phyloP scores from a whole-genome alignment of 1,140 invertebrate genomes.

The Zaprionus camerounensis region DNA sequence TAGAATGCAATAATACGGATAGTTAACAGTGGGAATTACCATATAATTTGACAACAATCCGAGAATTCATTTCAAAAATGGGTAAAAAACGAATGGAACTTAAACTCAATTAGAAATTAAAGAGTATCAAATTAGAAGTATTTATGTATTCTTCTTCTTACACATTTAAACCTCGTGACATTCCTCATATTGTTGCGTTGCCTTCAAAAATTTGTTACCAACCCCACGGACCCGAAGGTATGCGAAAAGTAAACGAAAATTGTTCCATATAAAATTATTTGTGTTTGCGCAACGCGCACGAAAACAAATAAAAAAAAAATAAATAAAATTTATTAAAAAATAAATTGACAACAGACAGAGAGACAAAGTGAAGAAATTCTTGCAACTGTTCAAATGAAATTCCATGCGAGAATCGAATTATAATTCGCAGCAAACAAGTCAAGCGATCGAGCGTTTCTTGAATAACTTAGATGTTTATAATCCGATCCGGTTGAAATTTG shows the following conservation, averaged over 20 bases:
- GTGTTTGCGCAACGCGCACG: slow-evolving; percentile 41
- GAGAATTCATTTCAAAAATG: background rate
- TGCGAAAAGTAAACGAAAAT: slow-evolving; percentile 50
- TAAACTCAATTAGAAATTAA: background rate
- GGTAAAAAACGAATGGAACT: background rate
- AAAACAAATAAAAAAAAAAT: slow-evolving; percentile 18
- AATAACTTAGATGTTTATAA: background rate
- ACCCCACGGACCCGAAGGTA: slow-evolving; percentile 18
- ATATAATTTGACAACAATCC: background rate
- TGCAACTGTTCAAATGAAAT: slow-evolving; percentile 71
- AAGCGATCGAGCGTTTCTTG: background rate
- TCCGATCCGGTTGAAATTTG: background rate
- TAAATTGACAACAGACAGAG: background rate
- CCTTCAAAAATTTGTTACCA: slow-evolving; percentile 19
- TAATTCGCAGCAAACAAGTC: background rate
- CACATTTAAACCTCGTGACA: background rate
- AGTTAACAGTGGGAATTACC: background rate
- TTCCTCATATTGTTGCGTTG: slow-evolving; percentile 1
- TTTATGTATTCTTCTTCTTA: background rate
- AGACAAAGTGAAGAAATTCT: slow-evolving; percentile 20
- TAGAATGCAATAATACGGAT: background rate
- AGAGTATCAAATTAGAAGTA: too few species aligned
- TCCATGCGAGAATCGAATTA: slow-evolving; percentile 23
- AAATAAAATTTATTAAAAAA: slow-evolving; percentile 33
- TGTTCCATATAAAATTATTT: slow-evolving; percentile 58